A percentile compares a stretch with the other conserved stretches of the same genome.
Evolutionary conservation across 2,797 vertebrate genomes (phyloP).

Genomic region (Molothrus aeneus): DNA sequence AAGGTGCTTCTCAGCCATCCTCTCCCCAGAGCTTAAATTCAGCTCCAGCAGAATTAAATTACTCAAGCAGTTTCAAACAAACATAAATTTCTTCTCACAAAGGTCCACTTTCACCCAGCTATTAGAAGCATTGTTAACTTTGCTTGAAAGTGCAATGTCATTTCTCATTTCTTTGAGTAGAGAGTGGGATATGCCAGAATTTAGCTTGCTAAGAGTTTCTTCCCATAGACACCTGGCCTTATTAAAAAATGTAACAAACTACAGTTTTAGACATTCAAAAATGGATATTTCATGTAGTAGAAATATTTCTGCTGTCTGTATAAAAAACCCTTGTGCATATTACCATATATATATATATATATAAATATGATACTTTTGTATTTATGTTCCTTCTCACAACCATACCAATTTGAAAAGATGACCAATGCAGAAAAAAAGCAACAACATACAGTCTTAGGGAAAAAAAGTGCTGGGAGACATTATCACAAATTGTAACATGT

Average conservation of each 20-base stretch:
- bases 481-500: background rate
- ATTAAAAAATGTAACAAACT: background rate
- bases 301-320: conserved; percentile 39
- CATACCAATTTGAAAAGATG: background rate
- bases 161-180: conserved; percentile 8
- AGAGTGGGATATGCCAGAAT: background rate
- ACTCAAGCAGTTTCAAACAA: background rate
- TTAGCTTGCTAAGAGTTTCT: background rate
- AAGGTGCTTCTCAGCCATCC: background rate
- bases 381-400: background rate
- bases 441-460: background rate
- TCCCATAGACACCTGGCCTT: conserved; percentile 7
- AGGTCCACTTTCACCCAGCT: background rate
- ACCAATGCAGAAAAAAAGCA: background rate
- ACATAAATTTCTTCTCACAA: background rate
- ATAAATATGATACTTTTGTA: background rate
- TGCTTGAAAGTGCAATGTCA: background rate
- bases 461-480: background rate
- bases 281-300: background rate
- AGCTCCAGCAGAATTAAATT: background rate
- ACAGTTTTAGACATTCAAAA: background rate
- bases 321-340: background rate
- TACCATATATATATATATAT: background rate
- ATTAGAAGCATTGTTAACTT: background rate
- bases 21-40: background rate